These are phyloP conservation scores for Drosophila rubida DNA, from an alignment of 2,888 invertebrate species.

Conservation along the genomic window DNA sequence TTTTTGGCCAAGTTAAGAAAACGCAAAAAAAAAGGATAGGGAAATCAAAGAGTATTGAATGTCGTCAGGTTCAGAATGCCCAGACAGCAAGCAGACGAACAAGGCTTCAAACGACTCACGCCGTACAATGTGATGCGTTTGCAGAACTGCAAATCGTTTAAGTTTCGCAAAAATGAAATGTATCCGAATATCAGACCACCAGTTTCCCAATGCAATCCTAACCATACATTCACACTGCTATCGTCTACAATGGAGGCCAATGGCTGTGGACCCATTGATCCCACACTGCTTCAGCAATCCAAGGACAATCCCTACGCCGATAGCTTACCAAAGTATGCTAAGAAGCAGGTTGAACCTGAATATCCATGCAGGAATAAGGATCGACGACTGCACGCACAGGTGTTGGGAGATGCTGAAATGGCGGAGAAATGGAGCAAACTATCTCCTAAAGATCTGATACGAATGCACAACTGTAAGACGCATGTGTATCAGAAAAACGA, in stretches of 20 bases:
- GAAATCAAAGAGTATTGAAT: background rate
- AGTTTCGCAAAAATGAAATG: slow-evolving; percentile 15
- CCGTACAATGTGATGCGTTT: slow-evolving; percentile 25
- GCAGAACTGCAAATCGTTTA: slow-evolving; percentile 22
- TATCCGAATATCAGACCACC: slow-evolving; percentile 33
- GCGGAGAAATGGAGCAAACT: background rate
- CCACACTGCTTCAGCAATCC: background rate
- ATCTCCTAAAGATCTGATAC: slow-evolving; percentile 41
- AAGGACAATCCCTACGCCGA: slow-evolving; percentile 6
- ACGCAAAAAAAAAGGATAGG: background rate
- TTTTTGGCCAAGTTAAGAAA: slow-evolving; percentile 4
- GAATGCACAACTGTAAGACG: slow-evolving; percentile 51
- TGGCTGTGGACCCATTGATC: slow-evolving; percentile 9
- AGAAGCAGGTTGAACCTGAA: background rate
- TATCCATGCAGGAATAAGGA: slow-evolving; percentile 8
- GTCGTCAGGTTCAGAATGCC: slow-evolving; percentile 27
- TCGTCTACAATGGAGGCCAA: background rate
- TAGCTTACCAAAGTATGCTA: background rate
- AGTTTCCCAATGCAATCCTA: slow-evolving; percentile 5
- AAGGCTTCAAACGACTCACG: background rate
- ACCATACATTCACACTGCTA: background rate
- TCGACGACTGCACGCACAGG: background rate
- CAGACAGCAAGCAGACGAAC: background rate
- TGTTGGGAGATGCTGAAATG: background rate
- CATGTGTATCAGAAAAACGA: slow-evolving; percentile 25